Conservation (phyloP, 23 tunicate species). For the Phallusia fumigata region DNA sequence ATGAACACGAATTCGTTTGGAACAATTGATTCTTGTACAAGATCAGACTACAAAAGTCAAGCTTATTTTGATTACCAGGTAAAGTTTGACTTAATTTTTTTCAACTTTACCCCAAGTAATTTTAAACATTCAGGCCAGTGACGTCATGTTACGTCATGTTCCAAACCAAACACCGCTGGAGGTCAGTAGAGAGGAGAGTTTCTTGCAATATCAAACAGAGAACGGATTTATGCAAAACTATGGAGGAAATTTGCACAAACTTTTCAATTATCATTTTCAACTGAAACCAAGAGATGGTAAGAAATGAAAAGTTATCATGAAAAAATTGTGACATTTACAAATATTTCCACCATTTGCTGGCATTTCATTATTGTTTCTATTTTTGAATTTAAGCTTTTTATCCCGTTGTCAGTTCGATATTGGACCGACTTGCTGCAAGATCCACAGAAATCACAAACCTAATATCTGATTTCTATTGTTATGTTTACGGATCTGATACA, state of each 20-base stretch:
- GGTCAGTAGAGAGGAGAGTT: background rate
- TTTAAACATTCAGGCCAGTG: background rate
- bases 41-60: background rate
- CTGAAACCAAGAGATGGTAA: background rate
- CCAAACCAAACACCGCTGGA: constrained; percentile 16
- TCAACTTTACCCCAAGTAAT: background rate
- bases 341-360: too few species aligned
- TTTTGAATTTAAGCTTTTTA: too few species aligned
- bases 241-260: constrained; percentile 3
- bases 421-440: too few species aligned
- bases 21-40: background rate
- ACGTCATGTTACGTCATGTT: constrained; percentile 18
- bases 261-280: background rate
- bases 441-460: too few species aligned
- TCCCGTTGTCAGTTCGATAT: background rate
- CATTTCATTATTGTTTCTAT: background rate
- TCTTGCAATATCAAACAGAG: constrained; percentile 1
- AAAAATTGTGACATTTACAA: background rate
- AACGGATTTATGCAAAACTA: background rate
- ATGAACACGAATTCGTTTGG: background rate
- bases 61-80: background rate
- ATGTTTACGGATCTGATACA: background rate
- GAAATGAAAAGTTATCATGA: background rate
- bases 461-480: too few species aligned
- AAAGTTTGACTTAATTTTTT: background rate